These are phyloP conservation scores for Phalera bucephala DNA, from an alignment of 2,888 invertebrate genomes.

Conservation along the genomic window DNA sequence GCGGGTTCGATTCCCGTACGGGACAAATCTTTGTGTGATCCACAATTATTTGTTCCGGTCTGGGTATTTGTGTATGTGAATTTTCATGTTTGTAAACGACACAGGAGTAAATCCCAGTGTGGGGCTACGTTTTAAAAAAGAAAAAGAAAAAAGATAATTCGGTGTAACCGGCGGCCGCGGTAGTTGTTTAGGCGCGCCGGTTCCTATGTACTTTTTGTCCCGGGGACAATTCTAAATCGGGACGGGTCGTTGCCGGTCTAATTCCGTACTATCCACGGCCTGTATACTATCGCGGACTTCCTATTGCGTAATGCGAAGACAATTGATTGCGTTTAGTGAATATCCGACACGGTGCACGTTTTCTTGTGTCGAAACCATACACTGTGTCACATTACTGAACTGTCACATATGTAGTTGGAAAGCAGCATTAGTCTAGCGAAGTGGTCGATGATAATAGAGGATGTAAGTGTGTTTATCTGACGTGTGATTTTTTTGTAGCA, in stretches of 20 bases:
- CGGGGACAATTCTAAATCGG: constrained; percentile 73
- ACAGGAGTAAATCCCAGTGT: too few relatives aligned
- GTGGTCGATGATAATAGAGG: constrained; percentile 24
- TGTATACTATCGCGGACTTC: constrained; percentile 53
- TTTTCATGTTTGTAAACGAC: too few relatives aligned
- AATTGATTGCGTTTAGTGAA: constrained; percentile 42
- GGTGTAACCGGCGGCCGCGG: constrained; percentile 34
- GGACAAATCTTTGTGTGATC: too few relatives aligned
- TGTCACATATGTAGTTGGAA: constrained; percentile 23
- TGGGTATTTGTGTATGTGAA: too few relatives aligned
- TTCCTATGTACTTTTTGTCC: constrained; percentile 72
- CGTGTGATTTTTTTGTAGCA: constrained; percentile 32
- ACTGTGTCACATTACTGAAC: constrained; percentile 15
- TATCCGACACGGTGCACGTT: constrained; percentile 20
- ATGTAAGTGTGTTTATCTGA: constrained; percentile 31
- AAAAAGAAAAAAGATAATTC: constrained; percentile 5
- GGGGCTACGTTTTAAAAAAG: too few relatives aligned
- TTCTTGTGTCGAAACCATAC: constrained; percentile 6
- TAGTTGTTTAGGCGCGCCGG: constrained; percentile 57
- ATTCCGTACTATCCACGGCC: constrained; percentile 52
- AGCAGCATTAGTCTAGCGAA: constrained; percentile 27
- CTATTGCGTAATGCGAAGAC: constrained; percentile 65
- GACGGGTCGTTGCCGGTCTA: constrained; percentile 63
- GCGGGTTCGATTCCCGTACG: too few relatives aligned
- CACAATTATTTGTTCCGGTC: too few relatives aligned